Percentiles rank a stretch among this genome's conserved stretches.
Evolutionary conservation across 2,888 invertebrate genomes (phyloP).

Genomic region (Napeogenes inachia): DNA sequence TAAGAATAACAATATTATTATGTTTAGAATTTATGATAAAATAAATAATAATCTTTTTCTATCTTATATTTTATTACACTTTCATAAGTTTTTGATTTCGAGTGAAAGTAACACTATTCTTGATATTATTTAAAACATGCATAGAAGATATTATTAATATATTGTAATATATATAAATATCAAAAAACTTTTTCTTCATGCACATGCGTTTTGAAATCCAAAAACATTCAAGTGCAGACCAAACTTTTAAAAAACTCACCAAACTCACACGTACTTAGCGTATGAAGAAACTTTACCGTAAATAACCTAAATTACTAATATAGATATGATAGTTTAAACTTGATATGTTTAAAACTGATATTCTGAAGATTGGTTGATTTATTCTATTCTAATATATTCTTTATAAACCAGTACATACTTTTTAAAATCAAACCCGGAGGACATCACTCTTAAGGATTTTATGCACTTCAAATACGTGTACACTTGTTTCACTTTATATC

Average conservation of each 20-base stretch:
- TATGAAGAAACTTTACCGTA: constrained; percentile 10
- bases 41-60: too few relatives aligned
- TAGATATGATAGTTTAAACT: constrained; percentile 55
- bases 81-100: too few relatives aligned
- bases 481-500: constrained; percentile 26
- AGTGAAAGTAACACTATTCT: too few relatives aligned
- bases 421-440: constrained; percentile 42
- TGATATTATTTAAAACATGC: too few relatives aligned
- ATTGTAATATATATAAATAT: too few relatives aligned
- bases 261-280: not conserved
- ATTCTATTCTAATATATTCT: constrained; percentile 46
- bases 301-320: constrained; percentile 22
- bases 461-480: constrained; percentile 25
- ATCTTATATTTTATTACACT: too few relatives aligned
- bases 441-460: constrained; percentile 65
- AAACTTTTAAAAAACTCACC: not conserved
- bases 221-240: constrained; percentile 3
- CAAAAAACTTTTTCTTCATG: constrained; percentile 4
- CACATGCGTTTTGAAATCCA: constrained; percentile 11
- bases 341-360: constrained; percentile 76
- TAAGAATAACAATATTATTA: too few relatives aligned
- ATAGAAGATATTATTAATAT: too few relatives aligned
- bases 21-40: too few relatives aligned
- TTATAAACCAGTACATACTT: constrained; percentile 18
- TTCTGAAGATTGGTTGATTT: constrained; percentile 73